These are phyloP conservation scores for Solenodon paradoxus DNA, from an alignment of 2,113 vertebrate genomes.

Conservation along the genomic window DNA sequence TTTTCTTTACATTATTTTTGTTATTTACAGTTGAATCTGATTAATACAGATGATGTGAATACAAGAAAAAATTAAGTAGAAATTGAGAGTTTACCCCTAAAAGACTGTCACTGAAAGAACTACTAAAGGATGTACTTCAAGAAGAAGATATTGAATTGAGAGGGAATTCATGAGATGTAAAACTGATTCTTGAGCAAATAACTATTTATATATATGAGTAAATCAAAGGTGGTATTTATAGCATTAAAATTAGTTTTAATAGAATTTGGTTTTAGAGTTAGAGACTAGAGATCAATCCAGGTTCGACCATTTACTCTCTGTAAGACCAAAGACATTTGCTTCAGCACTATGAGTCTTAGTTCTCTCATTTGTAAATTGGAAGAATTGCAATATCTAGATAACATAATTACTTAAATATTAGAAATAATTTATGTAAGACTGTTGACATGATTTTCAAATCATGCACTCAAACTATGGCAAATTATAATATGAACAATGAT, in stretches of 20 bases:
- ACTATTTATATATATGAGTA: neutral
- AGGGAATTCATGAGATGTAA: neutral
- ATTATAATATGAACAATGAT: neutral
- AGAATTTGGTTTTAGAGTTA: neutral
- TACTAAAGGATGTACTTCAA: neutral
- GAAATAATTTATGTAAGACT: neutral
- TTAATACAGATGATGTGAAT: neutral
- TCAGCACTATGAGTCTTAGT: neutral
- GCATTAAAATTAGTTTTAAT: neutral
- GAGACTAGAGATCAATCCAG: neutral
- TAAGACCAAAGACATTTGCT: neutral
- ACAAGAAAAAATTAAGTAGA: neutral
- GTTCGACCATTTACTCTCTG: neutral
- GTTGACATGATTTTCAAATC: neutral
- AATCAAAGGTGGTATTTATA: neutral
- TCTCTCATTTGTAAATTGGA: neutral
- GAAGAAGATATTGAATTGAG: neutral
- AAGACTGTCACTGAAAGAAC: neutral
- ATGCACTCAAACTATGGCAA: neutral
- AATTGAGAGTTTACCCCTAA: neutral
- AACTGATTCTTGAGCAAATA: neutral
- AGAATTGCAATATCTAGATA: neutral
- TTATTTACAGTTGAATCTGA: neutral
- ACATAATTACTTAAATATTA: slow-evolving; percentile 20
- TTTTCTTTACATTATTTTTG: no score